These are phyloP conservation scores for Hippocampus zosterae DNA, from an alignment of 2,113 vertebrate genomes.

Conservation along the genomic window DNA sequence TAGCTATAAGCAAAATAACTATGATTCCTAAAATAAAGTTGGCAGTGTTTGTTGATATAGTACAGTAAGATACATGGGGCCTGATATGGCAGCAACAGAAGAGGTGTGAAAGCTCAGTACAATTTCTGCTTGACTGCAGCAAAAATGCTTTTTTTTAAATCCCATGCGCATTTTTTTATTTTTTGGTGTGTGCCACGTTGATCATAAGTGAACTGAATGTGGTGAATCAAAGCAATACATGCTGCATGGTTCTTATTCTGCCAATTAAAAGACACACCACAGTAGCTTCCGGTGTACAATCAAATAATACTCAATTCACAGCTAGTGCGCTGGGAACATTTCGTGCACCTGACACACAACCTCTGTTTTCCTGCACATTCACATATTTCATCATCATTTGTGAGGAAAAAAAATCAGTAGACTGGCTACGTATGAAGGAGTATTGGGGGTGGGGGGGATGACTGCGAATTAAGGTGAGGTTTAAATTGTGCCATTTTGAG, in stretches of 20 bases:
- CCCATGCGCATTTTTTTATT: conserved; percentile 37
- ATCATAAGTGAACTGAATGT: conserved; percentile 26
- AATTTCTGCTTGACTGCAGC: conserved; percentile 40
- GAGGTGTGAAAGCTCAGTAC: conserved; percentile 9
- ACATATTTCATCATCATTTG: background rate
- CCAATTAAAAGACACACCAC: background rate
- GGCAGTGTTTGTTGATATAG: conserved; percentile 53
- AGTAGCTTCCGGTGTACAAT: background rate
- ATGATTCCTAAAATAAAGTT: conserved; percentile 69
- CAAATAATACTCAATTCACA: conserved; percentile 1
- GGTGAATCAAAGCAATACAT: background rate
- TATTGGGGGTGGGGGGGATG: background rate
- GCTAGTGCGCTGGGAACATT: background rate
- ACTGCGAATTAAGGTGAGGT: background rate
- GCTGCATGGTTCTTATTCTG: conserved; percentile 16
- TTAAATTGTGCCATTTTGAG: background rate
- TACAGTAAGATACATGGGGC: conserved; percentile 36
- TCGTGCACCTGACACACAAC: background rate
- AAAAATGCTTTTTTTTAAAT: background rate
- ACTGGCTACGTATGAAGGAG: background rate
- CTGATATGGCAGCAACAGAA: conserved; percentile 26
- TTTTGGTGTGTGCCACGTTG: background rate
- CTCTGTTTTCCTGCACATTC: background rate
- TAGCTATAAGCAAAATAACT: conserved; percentile 65
- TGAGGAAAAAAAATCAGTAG: background rate